Percentiles rank a stretch among this genome's conserved stretches.
phyloP scores from a whole-genome alignment of 1,140 invertebrate genomes.

The Pissodes strobi region DNA sequence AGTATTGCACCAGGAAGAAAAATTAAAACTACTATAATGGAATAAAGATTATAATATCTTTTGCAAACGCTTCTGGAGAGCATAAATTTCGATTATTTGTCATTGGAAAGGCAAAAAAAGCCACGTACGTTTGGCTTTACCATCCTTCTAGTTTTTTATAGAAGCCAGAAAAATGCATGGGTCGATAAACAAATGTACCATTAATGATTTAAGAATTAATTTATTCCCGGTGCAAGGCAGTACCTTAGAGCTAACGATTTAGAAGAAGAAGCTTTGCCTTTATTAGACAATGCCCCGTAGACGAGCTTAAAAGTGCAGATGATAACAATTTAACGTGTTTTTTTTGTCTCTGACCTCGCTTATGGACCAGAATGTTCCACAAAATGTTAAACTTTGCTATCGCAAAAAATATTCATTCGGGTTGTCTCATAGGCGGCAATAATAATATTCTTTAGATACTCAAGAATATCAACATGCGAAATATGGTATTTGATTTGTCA shows the following conservation, averaged over 20 bases:
- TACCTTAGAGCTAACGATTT: neutral
- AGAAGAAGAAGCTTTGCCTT: neutral
- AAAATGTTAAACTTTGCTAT: neutral
- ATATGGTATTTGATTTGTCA: neutral
- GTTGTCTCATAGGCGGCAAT: too few species aligned
- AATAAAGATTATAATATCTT: neutral
- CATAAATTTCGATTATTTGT: neutral
- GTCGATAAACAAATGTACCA: neutral
- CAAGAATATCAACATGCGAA: neutral
- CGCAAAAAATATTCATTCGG: neutral
- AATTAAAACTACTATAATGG: too few species aligned
- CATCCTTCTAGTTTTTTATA: neutral
- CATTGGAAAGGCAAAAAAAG: neutral
- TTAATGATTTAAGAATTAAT: neutral
- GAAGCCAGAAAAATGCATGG: neutral
- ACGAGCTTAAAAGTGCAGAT: neutral
- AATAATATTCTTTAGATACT: too few species aligned
- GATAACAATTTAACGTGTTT: neutral
- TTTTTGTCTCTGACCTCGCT: neutral
- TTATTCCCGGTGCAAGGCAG: neutral
- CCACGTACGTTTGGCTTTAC: neutral
- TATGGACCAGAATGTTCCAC: neutral
- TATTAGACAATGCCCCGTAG: neutral
- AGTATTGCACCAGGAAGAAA: neutral
- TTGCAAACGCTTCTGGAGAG: neutral